Conservation (phyloP, 2,113 vertebrate species). For the Mus pahari region DNA sequence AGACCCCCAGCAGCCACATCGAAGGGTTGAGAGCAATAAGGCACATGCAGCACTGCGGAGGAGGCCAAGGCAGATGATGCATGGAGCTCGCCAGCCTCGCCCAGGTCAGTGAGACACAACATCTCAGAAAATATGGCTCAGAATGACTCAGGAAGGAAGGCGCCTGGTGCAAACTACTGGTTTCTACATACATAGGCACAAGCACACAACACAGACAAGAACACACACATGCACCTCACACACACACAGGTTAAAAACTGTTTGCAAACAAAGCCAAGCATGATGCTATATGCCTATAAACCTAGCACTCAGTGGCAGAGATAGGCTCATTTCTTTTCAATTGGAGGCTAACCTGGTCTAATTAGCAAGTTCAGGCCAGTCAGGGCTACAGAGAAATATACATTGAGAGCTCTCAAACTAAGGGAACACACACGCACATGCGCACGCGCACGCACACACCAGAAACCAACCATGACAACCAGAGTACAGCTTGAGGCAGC, state of each 20-base stretch:
- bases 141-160: background rate
- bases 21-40: background rate
- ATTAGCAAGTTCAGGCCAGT: background rate
- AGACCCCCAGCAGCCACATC: background rate
- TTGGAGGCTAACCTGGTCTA: background rate
- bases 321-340: background rate
- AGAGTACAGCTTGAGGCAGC: background rate
- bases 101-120: background rate
- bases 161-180: background rate
- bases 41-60: background rate
- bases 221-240: background rate
- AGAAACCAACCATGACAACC: background rate
- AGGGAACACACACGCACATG: background rate
- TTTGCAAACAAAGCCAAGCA: background rate
- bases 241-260: background rate
- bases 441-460: background rate
- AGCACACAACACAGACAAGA: background rate
- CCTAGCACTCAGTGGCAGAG: background rate
- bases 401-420: background rate
- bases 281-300: background rate
- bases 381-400: background rate
- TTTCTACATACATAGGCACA: background rate
- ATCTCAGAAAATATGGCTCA: background rate
- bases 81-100: background rate
- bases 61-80: background rate